Conservation (phyloP, 1,140 invertebrate species). For the Muscidifurax raptorellus region DNA sequence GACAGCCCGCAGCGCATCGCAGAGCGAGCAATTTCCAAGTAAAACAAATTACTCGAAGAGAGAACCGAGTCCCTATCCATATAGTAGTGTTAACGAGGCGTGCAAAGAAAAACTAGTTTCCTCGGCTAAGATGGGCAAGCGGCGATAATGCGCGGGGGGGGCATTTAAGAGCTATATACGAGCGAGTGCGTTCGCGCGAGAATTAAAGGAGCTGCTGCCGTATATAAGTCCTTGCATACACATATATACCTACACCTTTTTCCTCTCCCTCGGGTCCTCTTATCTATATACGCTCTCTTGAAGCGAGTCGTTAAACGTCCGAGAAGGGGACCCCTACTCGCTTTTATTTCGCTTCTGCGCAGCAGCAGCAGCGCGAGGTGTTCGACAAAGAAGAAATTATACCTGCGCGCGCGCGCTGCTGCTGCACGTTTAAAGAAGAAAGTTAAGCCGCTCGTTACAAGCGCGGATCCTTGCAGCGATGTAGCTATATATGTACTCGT, state of each 20-base stretch:
- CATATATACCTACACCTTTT: too few relatives aligned
- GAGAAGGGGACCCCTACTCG: background rate
- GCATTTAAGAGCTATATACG: conserved; percentile 20
- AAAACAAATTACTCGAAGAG: conserved; percentile 32
- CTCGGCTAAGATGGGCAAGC: conserved; percentile 9
- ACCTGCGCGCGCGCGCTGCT: background rate
- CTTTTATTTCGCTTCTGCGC: conserved; percentile 5
- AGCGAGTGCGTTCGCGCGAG: background rate
- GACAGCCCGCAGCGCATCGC: too few relatives aligned
- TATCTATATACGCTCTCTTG: background rate
- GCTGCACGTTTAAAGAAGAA: conserved; percentile 33
- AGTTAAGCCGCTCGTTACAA: conserved; percentile 41
- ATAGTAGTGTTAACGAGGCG: conserved; percentile 35
- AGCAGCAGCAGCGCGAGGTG: background rate
- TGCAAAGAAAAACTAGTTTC: conserved; percentile 17
- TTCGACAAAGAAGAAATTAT: conserved; percentile 40
- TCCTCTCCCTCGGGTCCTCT: background rate
- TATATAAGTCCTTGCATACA: background rate
- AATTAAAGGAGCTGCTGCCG: background rate
- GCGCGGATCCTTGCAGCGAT: background rate
- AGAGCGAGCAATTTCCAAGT: conserved; percentile 37
- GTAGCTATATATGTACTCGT: background rate
- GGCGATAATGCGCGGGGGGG: conserved; percentile 18
- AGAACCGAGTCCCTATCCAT: background rate
- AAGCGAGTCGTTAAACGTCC: conserved; percentile 38